Base-by-base conservation (phyloP, 2,113 vertebrate species). In the Ptilonorhynchus violaceus region DNA sequence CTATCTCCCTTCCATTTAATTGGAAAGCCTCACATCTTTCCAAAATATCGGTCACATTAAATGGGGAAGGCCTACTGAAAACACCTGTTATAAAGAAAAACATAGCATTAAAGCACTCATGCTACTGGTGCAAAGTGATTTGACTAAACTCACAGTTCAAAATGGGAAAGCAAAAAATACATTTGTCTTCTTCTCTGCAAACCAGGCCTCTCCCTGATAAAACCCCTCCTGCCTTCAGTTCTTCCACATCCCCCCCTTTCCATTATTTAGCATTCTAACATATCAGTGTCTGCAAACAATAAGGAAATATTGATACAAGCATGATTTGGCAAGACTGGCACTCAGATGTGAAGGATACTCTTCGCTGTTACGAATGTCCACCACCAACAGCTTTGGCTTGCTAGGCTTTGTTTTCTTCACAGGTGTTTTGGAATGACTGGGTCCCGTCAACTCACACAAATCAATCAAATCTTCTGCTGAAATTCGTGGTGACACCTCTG, bases 391-490 rank as follows among this genome's bases (percentile, higher is more conserved):
- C 96, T 99, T 99, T 23, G 99, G 99, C 92, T 99, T 99, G 93
- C 98, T 98, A 30, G 98, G 96, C 96, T 98, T 99, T 30, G 98
- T 98, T 96, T 99, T 99, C 97, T 99, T 99, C 53, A 97, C 73
- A 22, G 98, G 98, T 24, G 98, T 98, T 97, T 98, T 99, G 92
- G 98, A 98, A 88, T 98, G 98, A 97, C 89, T 97, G 7, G 98
- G 97, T 55, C 96, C 98, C 37, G 98, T 98, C 86, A 99, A 96
- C 73, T 99, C 99, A 96, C 99, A 99, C 77, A 99, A 96, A 94
- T 99, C 99, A 76, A 99, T 99, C 81, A 99, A 97, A 96, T 99
- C 99, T 95, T 99, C 99, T 15, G 99, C 99, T 21, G 99, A 99
- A 97, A 99, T 99, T 53, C 99, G 98, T 19, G 99, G 99, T 25